Base-by-base conservation (phyloP, 2,888 invertebrate genomes). In the Drosophila prolongata region DNA sequence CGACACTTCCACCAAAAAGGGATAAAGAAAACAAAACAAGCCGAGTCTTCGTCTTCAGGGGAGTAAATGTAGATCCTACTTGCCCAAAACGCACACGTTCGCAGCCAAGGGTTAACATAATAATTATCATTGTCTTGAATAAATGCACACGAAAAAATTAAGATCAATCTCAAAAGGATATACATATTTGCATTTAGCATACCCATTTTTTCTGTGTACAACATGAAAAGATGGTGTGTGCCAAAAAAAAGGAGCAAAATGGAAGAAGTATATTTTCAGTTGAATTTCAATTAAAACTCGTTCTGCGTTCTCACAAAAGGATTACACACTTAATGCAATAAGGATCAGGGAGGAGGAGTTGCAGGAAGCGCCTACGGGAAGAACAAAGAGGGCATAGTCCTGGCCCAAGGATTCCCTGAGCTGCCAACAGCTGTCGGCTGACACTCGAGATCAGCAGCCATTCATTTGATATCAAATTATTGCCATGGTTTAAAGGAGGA, bases 341-440 rank as follows among this genome's bases (percentile, higher is more conserved):
- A 74, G 69, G 71, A 37, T 54, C 35, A 16, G 35, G 24, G 79
- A 79, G 80, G 78, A 82, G 90, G 91, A 89, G 91, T 85, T 80
- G 75, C 91, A 88, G 91, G 91, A 90, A 91, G 91, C 90, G 90
- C 90, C 91, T 90, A 78, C 80, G 80, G 79, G 53, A 38, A 49
- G 61, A 35, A 64, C 55, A 65, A 57, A 53, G 43, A 16, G 42
- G 55, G 37, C 37, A 49, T 65, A 53, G 77, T 77, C 73, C 86
- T 82, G 79, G 24, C 3, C n/a, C 9, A 46, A n/a, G 46, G 49
- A 64, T 72, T 49, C 40, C 10, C 11, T 19, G 16, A 27, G 19
- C 24, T 30, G 27, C 19, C 30, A 56, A 66, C 68, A 68, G 75
- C 58, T 55, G 67, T 77, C 83, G 75, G 64, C 83, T 87, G 83